Evolutionary conservation across 2,113 vertebrate genomes (phyloP), one percentile per base, ranked within the genome.

Genomic region (Dasyornis broadbenti): DNA sequence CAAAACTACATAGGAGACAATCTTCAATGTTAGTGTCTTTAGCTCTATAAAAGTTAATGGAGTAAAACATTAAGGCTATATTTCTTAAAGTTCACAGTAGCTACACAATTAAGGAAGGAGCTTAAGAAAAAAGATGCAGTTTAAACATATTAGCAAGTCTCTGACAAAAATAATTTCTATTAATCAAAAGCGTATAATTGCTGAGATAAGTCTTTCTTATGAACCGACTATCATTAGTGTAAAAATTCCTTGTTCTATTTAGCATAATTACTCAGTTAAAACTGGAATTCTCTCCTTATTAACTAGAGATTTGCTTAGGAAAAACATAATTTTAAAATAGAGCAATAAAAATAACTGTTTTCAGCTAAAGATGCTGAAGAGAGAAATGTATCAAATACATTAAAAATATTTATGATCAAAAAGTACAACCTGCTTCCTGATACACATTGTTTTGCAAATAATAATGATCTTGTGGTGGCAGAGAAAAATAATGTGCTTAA

Each of bases 401-500:
- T 66, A 28, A 66, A 78, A 77, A 75, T 16, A 3, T 52, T 70
- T 80, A 52, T 68, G 47, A 86, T 70, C 39, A 71, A 86, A 72
- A 95, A 63, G 26, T 42, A 49, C 4, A 42, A 44, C 10, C 24
- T 71, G 42, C 35, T 93, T 86, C 30, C 63, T 64, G 42, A 45
- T 66, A 70, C 22, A 61, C 2, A 42, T 24, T 76, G 3, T 78
- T 90, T 83, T 80, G 37, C 28, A 90, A 86, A 86, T 80, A 94
- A 84, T 83, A 85, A 94, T 72, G 89, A 66, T 88, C n/a, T 80
- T 93, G 22, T 66, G 35, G 75, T n/a, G 35, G 52, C 44, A 83
- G 56, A 86, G 59, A 84, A 95, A 91, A 94, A 96, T 60, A 97
- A 92, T 90, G n/a, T 52, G 47, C 26, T 90, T 78, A 59, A 82